Evolutionary conservation across 2,888 invertebrate genomes (phyloP), one percentile per base, ranked within the genome.

Genomic region (Chymomyza procnemis): DNA sequence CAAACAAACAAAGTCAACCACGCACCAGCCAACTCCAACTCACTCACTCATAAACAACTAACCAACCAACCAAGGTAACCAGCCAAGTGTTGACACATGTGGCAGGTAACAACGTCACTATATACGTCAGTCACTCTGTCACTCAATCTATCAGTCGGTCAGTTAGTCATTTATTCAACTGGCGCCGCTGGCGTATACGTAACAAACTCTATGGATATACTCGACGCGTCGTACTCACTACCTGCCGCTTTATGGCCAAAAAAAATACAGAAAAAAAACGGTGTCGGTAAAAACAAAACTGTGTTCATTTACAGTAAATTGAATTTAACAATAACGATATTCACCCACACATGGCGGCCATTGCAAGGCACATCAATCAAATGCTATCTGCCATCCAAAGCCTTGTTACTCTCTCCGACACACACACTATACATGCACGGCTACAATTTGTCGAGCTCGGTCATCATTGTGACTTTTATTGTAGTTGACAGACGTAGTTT

Each of bases 281-380:
- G 18, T 55, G 26, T 4, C n/a, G 8, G 16, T 18, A 59, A 69
- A 21, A 68, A 65, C 64, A 74, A 70, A 58, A 61, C 58, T 68
- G 64, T 62, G 30, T 41, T 66, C 72, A 68, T 78, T 78, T 68
- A 68, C 75, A 70, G 69, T 58, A 80, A 80, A 78, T 78, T 78
- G 78, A 78, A 78, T 78, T 74, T 67, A 59, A 50, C 19, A 54
- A 18, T 21, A 54, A 21, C 66, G 64, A 54, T 65, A 63, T 14
- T 21, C 56, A 3, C 50, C n/a, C 16, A 50, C 50, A n/a, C 50
- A 50, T 50, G 19, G 12, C 14, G 19, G 12, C 14, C 26, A 16
- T 30, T 50, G 56, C 30, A 26, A 18, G 5, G 26, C 30, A 56
- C 30, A 56, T 56, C 56, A 56, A 56, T 56, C 56, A 56, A 56